A percentile compares a stretch with the other conserved stretches of the same genome.
These are phyloP conservation scores for Eleginops maclovinus DNA, from an alignment of 2,113 vertebrate species.

Conservation along the genomic window DNA sequence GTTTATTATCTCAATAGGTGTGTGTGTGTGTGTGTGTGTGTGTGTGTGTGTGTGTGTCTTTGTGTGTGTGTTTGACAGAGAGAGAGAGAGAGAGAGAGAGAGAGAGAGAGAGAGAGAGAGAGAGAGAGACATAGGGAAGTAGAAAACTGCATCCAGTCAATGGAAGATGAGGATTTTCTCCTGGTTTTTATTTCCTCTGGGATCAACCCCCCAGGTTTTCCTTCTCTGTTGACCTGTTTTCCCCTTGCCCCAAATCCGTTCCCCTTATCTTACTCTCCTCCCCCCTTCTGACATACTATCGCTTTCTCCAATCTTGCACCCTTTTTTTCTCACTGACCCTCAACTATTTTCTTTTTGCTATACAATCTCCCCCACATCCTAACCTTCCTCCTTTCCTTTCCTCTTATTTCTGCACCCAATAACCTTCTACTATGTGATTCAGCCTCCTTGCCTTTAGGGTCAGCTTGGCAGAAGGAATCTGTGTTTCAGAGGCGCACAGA, in stretches of 20 bases:
- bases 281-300: not conserved
- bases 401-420: not conserved
- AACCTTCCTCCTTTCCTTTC: slow-evolving; percentile 12
- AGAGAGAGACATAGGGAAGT: slow-evolving; percentile 2
- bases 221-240: slow-evolving; percentile 15
- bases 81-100: not conserved
- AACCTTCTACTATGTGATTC: not conserved
- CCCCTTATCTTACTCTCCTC: not conserved
- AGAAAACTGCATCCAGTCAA: slow-evolving; percentile 17
- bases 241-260: not conserved
- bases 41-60: not conserved
- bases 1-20: slow-evolving; percentile 52
- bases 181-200: slow-evolving; percentile 50
- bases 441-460: slow-evolving; percentile 1
- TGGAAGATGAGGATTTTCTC: slow-evolving; percentile 30
- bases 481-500: slow-evolving; percentile 42
- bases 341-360: not conserved
- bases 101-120: not conserved
- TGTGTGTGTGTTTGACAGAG: slow-evolving; percentile 6
- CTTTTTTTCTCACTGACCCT: not conserved
- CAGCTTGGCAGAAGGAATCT: slow-evolving; percentile 35
- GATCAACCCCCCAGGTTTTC: slow-evolving; percentile 24
- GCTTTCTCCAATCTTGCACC: not conserved
- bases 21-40: not conserved
- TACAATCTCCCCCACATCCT: not conserved